Percentiles rank a stretch among this genome's conserved stretches.
These are phyloP conservation scores for Cynocephalus volans DNA, from an alignment of 2,113 vertebrate species.

Conservation along the genomic window DNA sequence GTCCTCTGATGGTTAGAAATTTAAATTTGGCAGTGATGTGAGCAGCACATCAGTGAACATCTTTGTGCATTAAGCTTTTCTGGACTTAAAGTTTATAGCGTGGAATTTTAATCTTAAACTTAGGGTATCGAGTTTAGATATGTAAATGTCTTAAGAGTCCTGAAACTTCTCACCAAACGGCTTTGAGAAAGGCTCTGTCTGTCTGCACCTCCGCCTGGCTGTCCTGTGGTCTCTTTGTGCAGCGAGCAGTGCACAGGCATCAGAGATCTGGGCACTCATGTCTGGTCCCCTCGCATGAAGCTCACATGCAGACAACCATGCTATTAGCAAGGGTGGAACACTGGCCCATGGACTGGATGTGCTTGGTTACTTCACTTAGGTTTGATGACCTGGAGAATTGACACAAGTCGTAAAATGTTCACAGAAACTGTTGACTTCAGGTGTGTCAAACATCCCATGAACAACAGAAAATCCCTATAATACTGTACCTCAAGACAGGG, in stretches of 20 bases:
- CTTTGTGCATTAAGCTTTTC: background rate
- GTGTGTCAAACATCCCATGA: background rate
- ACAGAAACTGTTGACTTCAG: conserved; percentile 34
- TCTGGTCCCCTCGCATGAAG: rapidly evolving
- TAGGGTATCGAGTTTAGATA: too few species aligned
- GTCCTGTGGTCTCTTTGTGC: background rate
- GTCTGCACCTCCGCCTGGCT: rapidly evolving
- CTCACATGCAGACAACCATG: rapidly evolving
- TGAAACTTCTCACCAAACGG: too few species aligned
- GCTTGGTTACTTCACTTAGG: background rate
- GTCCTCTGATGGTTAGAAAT: rapidly evolving
- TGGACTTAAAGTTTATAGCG: too few species aligned
- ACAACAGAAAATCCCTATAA: conserved; percentile 30
- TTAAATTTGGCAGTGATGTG: rapidly evolving
- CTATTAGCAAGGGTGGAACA: rapidly evolving
- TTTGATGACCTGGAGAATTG: background rate
- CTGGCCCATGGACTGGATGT: rapidly evolving
- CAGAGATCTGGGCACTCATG: rapidly evolving
- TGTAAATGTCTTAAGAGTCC: rapidly evolving
- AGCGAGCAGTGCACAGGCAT: rapidly evolving
- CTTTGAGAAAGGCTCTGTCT: too few species aligned
- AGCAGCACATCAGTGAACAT: rapidly evolving
- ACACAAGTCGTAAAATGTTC: conserved; percentile 45
- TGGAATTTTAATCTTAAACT: rapidly evolving
- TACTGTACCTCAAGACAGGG: background rate